Conservation (phyloP, 2,888 invertebrate genomes). For the Drosophila buzzatii region DNA sequence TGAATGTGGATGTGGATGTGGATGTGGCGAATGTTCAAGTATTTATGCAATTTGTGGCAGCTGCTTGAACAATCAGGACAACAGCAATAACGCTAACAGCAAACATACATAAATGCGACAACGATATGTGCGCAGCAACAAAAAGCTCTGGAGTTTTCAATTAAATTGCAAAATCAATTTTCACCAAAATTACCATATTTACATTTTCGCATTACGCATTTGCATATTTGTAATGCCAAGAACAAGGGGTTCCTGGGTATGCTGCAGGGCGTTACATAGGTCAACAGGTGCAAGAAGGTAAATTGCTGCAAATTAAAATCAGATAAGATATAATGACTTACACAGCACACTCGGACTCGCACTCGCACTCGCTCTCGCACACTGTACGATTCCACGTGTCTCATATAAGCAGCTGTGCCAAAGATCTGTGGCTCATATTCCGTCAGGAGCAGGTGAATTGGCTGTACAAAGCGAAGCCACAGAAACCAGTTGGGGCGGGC, state of each 20-base stretch:
- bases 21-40: slow-evolving; percentile 33
- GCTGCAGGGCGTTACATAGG: slow-evolving; percentile 29
- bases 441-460: slow-evolving; percentile 8
- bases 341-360: slow-evolving; percentile 21
- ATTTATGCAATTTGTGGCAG: slow-evolving; percentile 78
- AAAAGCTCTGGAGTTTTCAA: slow-evolving; percentile 69
- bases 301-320: slow-evolving; percentile 81
- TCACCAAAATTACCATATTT: slow-evolving; percentile 78
- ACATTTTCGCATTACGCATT: slow-evolving; percentile 54
- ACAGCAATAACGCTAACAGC: slow-evolving; percentile 37
- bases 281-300: slow-evolving; percentile 77
- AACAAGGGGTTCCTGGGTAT: background rate
- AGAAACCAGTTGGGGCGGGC: slow-evolving; percentile 17
- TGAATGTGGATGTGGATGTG: slow-evolving; percentile 21
- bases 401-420: slow-evolving; percentile 58
- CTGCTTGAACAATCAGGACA: slow-evolving; percentile 71
- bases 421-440: slow-evolving; percentile 29
- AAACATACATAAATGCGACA: slow-evolving; percentile 30
- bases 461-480: slow-evolving; percentile 28
- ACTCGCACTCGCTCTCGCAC: background rate
- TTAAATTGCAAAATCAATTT: slow-evolving; percentile 80
- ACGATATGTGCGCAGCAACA: slow-evolving; percentile 34
- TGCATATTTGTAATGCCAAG: slow-evolving; percentile 71
- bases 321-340: slow-evolving; percentile 76
- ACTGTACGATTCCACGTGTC: slow-evolving; percentile 20